Evolutionary conservation across 2,797 vertebrate genomes (phyloP).

Genomic region (Crocodylus rhombifer): DNA sequence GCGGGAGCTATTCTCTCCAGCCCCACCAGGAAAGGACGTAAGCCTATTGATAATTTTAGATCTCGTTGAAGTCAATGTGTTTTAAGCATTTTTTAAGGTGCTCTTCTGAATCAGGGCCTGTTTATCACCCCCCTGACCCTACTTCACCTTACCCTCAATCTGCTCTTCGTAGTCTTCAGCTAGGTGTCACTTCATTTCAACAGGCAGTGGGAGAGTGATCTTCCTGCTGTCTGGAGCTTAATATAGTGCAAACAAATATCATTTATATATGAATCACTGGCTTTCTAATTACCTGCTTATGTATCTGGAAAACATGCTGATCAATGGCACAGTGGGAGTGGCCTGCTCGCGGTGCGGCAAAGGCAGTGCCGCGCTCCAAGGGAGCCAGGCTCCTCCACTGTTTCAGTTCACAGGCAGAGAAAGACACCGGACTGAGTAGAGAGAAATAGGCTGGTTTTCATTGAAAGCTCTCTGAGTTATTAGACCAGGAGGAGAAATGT

Average conservation of each 20-base stretch:
- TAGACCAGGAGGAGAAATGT: neutral
- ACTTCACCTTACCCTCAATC: constrained; percentile 63
- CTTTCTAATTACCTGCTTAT: neutral
- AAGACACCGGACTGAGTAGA: neutral
- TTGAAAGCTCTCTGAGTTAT: constrained; percentile 1
- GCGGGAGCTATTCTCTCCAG: neutral
- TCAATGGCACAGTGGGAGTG: neutral
- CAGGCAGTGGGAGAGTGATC: neutral
- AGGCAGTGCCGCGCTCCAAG: neutral
- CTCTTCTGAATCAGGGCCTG: constrained; percentile 60
- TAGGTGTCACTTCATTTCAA: constrained; percentile 46
- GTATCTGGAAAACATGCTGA: neutral
- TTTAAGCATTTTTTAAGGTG: neutral
- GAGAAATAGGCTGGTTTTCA: constrained; percentile 11
- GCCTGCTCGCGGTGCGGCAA: neutral
- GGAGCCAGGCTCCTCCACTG: neutral
- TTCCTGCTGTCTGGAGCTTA: neutral
- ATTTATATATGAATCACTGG: neutral
- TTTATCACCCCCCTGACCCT: neutral
- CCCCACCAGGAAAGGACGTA: neutral
- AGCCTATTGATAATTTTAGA: constrained; percentile 39
- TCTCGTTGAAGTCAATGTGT: neutral
- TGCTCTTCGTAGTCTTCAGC: constrained; percentile 19
- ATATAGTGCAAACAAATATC: neutral
- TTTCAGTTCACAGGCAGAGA: constrained; percentile 25